Conservation (phyloP, 2,113 vertebrate species). For the Cromileptes altivelis region DNA sequence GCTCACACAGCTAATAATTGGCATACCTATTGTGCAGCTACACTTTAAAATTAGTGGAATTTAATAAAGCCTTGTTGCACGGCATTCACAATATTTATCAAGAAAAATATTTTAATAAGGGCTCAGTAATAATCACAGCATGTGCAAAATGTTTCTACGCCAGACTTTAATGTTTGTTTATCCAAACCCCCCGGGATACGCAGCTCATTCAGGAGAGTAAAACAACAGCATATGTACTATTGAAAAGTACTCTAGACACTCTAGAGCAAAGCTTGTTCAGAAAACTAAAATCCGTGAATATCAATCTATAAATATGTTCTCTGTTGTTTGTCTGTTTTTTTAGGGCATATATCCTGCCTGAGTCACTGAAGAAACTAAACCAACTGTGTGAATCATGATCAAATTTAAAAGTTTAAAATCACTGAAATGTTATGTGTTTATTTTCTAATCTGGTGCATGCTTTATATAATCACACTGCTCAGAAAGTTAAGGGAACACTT, state of each 20-base stretch:
- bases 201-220: slow-evolving; percentile 1
- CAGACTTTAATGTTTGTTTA: slow-evolving; percentile 16
- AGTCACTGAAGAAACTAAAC: background rate
- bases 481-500: too few species aligned
- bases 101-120: background rate
- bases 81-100: slow-evolving; percentile 8
- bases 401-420: background rate
- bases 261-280: too few species aligned
- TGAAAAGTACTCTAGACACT: background rate
- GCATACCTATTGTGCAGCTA: background rate
- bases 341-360: background rate
- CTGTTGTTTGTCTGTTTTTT: background rate
- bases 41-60: background rate
- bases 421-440: background rate
- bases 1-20: too few species aligned
- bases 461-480: too few species aligned
- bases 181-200: slow-evolving; percentile 2
- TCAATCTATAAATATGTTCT: background rate
- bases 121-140: slow-evolving; percentile 34
- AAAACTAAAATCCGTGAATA: background rate
- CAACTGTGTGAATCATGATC: background rate
- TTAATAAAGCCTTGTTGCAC: background rate
- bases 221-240: background rate
- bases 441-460: background rate
- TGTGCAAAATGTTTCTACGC: slow-evolving; percentile 15